These are phyloP conservation scores for Orchesella cincta DNA, from an alignment of 1,140 invertebrate genomes.

Conservation along the genomic window DNA sequence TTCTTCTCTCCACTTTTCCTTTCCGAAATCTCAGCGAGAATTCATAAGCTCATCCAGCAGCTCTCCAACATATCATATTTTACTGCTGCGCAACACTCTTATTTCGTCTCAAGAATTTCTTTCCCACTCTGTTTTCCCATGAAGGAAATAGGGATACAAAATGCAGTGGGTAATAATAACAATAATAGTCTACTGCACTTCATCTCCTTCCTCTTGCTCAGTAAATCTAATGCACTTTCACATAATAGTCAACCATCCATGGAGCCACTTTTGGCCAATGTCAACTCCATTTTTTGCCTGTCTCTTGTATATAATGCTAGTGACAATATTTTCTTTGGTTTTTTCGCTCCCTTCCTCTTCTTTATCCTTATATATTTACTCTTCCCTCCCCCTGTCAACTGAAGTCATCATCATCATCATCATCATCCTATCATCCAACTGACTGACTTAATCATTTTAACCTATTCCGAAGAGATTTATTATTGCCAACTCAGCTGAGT, in stretches of 20 bases:
- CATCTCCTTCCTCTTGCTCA: too few species aligned
- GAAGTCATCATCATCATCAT: constrained; percentile 11
- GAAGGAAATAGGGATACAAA: too few species aligned
- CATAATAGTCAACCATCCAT: constrained; percentile 23
- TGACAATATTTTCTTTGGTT: constrained; percentile 22
- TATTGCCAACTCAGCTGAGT: constrained; percentile 23
- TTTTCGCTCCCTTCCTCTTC: neutral
- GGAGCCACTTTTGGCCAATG: constrained; percentile 25
- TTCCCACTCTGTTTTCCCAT: too few species aligned
- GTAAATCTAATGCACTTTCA: neutral
- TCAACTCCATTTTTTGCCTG: constrained; percentile 15
- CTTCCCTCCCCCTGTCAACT: constrained; percentile 2
- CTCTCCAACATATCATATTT: too few species aligned
- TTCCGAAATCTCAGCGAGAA: too few species aligned
- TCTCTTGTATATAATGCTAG: constrained; percentile 10
- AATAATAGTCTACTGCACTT: too few species aligned
- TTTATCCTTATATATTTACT: neutral
- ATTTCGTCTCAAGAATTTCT: too few species aligned
- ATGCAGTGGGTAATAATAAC: too few species aligned
- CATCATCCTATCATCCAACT: constrained; percentile 25
- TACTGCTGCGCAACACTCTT: too few species aligned
- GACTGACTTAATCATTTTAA: constrained; percentile 30
- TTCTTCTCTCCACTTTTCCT: too few species aligned
- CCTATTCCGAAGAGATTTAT: constrained; percentile 28
- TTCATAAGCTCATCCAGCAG: too few species aligned